Percentiles rank a stretch among this genome's conserved stretches.
phyloP scores from a whole-genome alignment of 2,113 vertebrate genomes.

The Hypanus sabinus region DNA sequence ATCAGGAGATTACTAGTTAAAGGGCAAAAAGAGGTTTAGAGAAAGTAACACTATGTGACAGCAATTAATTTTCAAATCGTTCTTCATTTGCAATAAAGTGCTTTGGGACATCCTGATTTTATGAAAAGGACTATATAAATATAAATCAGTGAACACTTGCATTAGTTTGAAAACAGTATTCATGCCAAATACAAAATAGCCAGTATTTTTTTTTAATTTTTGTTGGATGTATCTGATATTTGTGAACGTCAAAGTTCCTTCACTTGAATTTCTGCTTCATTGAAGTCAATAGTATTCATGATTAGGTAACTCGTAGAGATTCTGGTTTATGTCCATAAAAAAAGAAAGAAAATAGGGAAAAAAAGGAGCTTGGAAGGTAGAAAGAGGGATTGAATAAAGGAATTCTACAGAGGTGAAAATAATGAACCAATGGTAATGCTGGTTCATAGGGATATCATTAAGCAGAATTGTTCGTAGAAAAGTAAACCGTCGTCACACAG shows the following conservation, averaged over 20 bases:
- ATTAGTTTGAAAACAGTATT: background rate
- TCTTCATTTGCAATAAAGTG: too few relatives aligned
- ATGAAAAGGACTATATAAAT: too few relatives aligned
- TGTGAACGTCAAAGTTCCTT: background rate
- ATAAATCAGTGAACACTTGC: too few relatives aligned
- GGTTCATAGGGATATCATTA: background rate
- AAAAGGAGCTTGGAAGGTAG: background rate
- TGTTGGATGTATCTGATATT: background rate
- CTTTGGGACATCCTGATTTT: too few relatives aligned
- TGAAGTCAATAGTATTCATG: background rate
- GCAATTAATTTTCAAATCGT: background rate
- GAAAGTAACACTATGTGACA: background rate
- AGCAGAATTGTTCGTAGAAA: background rate
- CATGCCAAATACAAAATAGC: background rate
- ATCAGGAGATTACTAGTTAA: background rate
- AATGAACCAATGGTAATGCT: background rate
- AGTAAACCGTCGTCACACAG: background rate
- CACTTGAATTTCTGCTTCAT: background rate
- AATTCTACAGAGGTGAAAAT: background rate
- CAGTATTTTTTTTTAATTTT: background rate
- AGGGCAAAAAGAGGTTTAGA: background rate
- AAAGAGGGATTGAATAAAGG: background rate
- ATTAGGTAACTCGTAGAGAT: background rate
- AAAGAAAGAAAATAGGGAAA: background rate
- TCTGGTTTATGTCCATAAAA: background rate